Conservation (phyloP, 1,140 invertebrate genomes). For the Drosophila watanabei region DNA sequence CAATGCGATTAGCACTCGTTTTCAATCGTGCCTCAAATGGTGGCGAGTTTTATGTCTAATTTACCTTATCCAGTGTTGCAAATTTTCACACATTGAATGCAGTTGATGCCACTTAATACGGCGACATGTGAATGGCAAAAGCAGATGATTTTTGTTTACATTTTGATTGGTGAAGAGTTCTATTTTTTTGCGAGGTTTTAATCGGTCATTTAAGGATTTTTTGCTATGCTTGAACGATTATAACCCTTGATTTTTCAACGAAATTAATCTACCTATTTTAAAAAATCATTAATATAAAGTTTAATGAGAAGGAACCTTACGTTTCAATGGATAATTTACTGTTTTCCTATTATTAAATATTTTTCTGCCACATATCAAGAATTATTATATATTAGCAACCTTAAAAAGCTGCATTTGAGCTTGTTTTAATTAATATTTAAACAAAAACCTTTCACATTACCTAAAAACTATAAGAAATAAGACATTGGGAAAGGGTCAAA, state of each 20-base stretch:
- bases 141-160: not conserved
- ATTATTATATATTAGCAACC: not conserved
- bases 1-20: slow-evolving; percentile 62
- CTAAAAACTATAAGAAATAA: not conserved
- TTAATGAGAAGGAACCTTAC: not conserved
- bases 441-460: not conserved
- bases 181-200: not conserved
- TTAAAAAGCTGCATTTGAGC: not conserved
- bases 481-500: not conserved
- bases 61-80: not conserved
- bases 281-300: not conserved
- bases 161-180: not conserved
- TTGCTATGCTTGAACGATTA: not conserved
- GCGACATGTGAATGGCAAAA: not conserved
- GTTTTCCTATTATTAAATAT: not conserved
- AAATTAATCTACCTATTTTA: not conserved
- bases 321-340: not conserved
- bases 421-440: not conserved
- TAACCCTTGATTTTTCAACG: not conserved
- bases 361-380: not conserved
- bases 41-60: slow-evolving; percentile 36
- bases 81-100: not conserved
- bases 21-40: slow-evolving; percentile 23
- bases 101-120: not conserved
- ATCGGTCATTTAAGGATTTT: not conserved